These are phyloP conservation scores for Cantharis lateralis DNA, from an alignment of 2,888 invertebrate genomes.

Conservation along the genomic window DNA sequence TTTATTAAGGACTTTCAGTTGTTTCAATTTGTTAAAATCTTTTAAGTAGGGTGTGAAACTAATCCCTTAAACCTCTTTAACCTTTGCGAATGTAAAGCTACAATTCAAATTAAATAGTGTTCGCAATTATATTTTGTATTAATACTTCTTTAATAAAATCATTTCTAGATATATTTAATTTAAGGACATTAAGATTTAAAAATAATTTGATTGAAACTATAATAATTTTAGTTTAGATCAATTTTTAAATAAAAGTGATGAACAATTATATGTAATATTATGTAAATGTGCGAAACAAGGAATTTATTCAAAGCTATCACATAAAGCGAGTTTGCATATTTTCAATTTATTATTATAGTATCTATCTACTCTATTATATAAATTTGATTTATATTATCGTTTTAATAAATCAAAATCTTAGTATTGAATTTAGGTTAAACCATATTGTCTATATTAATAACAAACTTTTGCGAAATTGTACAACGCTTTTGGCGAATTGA, in stretches of 20 bases:
- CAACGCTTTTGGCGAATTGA: slow-evolving; percentile 26
- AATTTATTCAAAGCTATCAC: not conserved
- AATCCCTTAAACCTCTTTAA: not conserved
- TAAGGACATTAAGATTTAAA: not conserved
- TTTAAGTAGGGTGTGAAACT: not conserved
- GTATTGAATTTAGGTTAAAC: slow-evolving; percentile 18
- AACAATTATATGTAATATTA: not conserved
- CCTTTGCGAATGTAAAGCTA: not conserved
- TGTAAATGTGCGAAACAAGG: not conserved
- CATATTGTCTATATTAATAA: slow-evolving; percentile 29
- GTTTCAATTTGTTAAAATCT: not conserved
- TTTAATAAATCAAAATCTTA: slow-evolving; percentile 18
- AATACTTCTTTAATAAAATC: not conserved
- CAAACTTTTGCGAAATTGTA: slow-evolving; percentile 15
- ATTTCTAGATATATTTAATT: not conserved
- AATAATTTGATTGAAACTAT: not conserved
- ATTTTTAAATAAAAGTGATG: not conserved
- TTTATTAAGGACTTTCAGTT: not conserved
- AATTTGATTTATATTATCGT: not conserved
- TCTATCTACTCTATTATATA: not conserved
- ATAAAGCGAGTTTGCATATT: not conserved
- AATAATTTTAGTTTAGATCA: not conserved
- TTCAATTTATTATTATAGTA: not conserved
- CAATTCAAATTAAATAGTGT: not conserved
- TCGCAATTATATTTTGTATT: not conserved